Evolutionary conservation across 1,140 invertebrate genomes (phyloP), one percentile per base, ranked within the genome.

Genomic region (Calliopsis andreniformis): DNA sequence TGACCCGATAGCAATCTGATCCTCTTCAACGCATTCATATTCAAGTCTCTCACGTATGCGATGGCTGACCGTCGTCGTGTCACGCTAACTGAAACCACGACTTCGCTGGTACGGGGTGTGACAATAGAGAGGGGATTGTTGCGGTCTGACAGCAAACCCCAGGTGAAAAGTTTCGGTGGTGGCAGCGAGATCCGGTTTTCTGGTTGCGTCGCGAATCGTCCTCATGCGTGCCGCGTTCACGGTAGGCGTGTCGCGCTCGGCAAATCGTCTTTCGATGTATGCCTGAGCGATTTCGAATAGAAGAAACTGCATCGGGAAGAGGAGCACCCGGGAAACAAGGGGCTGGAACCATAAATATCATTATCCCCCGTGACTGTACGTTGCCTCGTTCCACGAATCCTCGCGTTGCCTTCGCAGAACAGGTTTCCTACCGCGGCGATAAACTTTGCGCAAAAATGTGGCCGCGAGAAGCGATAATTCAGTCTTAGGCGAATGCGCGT

Each of bases 241-340:
- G 59, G 79, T 85, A 78, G 87, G 87, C 86, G 87, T 87, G 86
- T 76, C 76, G 61, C 43, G 4, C 47, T 64, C 75, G 59, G 51
- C 80, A 87, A 88, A 88, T 88, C 86, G 84, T 81, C 80, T 86
- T 88, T 87, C 79, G 72, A 87, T 87, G 70, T 78, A 87, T 81
- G 86, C 85, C 78, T 84, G 85, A 88, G 73, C 79, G 87, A 87
- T 81, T 87, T 88, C 76, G 76, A 87, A 88, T 87, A 59, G 79
- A 71, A 85, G 58, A 70, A 58, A 73, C 49, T 25, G 53, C 16
- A 18, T 30, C 49, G 39, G 18, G 47, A 56, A 35, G 35, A 8
- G 75, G 64, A 66, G 53, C 53, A 47, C 10, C 61, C 18, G 14
- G 49, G 68, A 80, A 82, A 80, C 73, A 82, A 72, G 80, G 73